Percentiles rank a stretch among this genome's conserved stretches.
Conservation (phyloP, 2,113 vertebrate species). For the Laticauda colubrina region DNA sequence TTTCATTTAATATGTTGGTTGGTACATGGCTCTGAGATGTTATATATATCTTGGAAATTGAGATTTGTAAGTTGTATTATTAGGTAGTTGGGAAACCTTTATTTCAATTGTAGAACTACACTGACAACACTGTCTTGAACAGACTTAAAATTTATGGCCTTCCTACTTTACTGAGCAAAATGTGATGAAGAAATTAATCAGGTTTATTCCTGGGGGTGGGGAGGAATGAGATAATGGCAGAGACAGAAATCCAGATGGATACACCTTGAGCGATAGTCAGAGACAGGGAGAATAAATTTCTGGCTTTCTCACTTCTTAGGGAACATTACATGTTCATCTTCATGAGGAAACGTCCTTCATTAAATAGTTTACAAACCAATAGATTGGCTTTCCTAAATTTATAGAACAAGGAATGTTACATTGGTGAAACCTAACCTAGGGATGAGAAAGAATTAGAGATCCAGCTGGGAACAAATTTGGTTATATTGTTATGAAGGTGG, state of each 20-base stretch:
- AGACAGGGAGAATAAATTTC: background rate
- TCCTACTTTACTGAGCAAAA: background rate
- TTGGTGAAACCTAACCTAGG: background rate
- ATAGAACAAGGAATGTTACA: background rate
- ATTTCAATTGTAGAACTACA: background rate
- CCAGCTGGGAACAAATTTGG: background rate
- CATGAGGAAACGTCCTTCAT: background rate
- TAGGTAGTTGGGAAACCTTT: background rate
- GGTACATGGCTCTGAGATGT: background rate
- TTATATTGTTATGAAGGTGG: background rate
- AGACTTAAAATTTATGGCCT: background rate
- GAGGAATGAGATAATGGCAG: background rate
- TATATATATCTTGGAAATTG: background rate
- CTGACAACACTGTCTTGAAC: background rate
- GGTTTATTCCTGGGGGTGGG: background rate
- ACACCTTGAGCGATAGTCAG: background rate
- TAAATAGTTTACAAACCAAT: background rate
- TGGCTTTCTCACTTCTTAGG: background rate
- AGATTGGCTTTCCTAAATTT: background rate
- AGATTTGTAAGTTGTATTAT: background rate
- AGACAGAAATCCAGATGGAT: background rate
- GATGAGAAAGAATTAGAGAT: background rate
- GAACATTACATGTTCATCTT: background rate
- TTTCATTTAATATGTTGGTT: background rate
- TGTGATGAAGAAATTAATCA: slow-evolving; percentile 14